Evolutionary conservation across 2,797 vertebrate species (phyloP).

Genomic region (Bryconaethiops microstoma): DNA sequence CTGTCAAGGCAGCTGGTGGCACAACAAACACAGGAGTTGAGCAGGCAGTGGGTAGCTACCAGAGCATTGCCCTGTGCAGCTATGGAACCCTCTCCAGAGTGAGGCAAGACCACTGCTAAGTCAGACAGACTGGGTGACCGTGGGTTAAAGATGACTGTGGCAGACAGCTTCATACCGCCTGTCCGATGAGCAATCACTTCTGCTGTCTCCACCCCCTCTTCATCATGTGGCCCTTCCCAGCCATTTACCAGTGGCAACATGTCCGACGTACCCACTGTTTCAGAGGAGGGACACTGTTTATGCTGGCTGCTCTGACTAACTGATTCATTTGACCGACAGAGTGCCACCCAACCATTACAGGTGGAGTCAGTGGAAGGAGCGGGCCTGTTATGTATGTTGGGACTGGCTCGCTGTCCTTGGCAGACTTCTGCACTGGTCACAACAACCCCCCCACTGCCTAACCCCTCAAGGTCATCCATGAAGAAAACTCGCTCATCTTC

Average conservation of each 20-base stretch:
- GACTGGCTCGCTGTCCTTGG: constrained; percentile 37
- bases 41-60: constrained; percentile 88
- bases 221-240: constrained; percentile 83
- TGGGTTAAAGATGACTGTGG: constrained; percentile 97
- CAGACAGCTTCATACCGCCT: constrained; percentile 97
- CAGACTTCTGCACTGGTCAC: constrained; percentile 63
- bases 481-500: constrained; percentile 94
- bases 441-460: constrained; percentile 73
- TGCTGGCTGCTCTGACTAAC: constrained; percentile 65
- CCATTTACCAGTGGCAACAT: constrained; percentile 71
- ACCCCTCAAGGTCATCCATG: constrained; percentile 91
- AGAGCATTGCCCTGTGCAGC: constrained; percentile 64
- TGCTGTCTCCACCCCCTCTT: constrained; percentile 79
- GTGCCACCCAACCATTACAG: constrained; percentile 69
- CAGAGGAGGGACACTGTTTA: constrained; percentile 67
- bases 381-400: constrained; percentile 57
- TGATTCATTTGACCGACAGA: constrained; percentile 67
- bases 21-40: constrained; percentile 96
- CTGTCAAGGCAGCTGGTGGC: constrained; percentile 84
- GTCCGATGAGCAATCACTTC: constrained; percentile 94
- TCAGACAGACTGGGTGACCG: constrained; percentile 83
- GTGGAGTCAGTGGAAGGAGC: constrained; percentile 60
- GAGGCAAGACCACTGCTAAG: constrained; percentile 70
- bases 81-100: constrained; percentile 61
- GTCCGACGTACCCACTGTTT: constrained; percentile 64